Evolutionary conservation across 2,797 vertebrate genomes (phyloP), one percentile per base, ranked within the genome.

Genomic region (Calcarius lapponicus): DNA sequence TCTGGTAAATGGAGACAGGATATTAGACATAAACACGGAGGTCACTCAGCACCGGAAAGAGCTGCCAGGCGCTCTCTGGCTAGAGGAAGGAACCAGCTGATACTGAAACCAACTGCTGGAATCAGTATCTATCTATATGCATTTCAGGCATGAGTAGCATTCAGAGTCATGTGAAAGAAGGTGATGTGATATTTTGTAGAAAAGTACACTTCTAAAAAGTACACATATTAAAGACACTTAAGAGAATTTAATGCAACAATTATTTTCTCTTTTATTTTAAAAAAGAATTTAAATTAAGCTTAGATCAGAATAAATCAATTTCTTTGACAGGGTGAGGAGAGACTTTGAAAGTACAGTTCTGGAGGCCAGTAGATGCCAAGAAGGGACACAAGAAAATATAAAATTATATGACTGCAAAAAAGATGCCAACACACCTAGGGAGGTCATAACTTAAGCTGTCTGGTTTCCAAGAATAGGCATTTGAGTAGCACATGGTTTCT

Each of bases 401-500:
- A 92, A 92, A 90, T 66, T 93, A 66, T 84, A 88, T 64, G 62
- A 53, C 64, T 85, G 72, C 57, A 82, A 50, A 64, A 75, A 93
- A 93, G 71, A 81, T 95, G 86, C 93, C 86, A 89, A 36, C 64
- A 74, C 78, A 95, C 92, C 86, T 91, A 73, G 60, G 88, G 92
- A 96, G 90, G 74, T 53, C 83, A 45, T 94, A 90, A 90, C 81
- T 95, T 70, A 86, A 88, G 36, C 80, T 66, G 56, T 92, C 86
- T 81, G 66, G 73, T 62, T 95, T 95, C 90, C 92, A 94, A 56
- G 56, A 93, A 82, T 75, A 74, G 11, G 40, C 64, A 86, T 81
- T 95, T 81, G 90, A 96, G 74, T 57, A 94, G 88, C 80, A 90
- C 88, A 75, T 69, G 69, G 88, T 84, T 92, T 91, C 61, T 93